These are phyloP conservation scores for Teinopalpus imperialis DNA, from an alignment of 2,888 invertebrate species.

Conservation along the genomic window DNA sequence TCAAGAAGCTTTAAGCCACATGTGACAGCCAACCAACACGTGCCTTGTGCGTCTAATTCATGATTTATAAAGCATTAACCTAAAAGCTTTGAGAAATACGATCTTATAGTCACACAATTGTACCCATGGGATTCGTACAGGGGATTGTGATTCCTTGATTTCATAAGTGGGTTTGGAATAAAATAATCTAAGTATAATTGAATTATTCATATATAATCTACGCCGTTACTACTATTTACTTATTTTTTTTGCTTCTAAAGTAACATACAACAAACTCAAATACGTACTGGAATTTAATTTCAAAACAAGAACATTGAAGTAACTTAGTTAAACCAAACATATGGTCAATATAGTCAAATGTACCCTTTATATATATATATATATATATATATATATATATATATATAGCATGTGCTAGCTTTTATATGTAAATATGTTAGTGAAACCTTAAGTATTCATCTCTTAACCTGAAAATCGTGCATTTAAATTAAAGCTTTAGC, in stretches of 20 bases:
- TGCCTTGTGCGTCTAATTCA: slow-evolving; percentile 60
- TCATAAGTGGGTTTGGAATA: slow-evolving; percentile 9
- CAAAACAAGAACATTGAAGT: too few species aligned
- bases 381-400: too few species aligned
- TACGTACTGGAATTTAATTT: too few species aligned
- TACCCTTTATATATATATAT: too few species aligned
- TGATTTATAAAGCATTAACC: slow-evolving; percentile 66
- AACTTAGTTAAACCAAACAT: too few species aligned
- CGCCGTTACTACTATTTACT: too few species aligned
- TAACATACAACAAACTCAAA: too few species aligned
- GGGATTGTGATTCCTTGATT: slow-evolving; percentile 34
- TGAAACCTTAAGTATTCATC: slow-evolving; percentile 17
- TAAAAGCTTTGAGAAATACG: slow-evolving; percentile 55
- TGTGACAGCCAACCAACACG: slow-evolving; percentile 50
- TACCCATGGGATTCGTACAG: slow-evolving; percentile 44
- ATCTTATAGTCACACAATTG: slow-evolving; percentile 47
- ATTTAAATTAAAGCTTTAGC: slow-evolving; percentile 26
- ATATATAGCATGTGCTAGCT: too few species aligned
- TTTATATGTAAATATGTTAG: slow-evolving; percentile 5
- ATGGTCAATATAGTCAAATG: too few species aligned
- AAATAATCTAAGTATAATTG: slow-evolving; percentile 10
- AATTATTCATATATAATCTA: too few species aligned
- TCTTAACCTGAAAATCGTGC: slow-evolving; percentile 26
- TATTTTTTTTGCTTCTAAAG: too few species aligned
- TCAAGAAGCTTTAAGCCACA: slow-evolving; percentile 22